Percentiles rank a stretch among this genome's conserved stretches.
Evolutionary conservation across 2,113 vertebrate species (phyloP).

Genomic region (Rattus rattus): DNA sequence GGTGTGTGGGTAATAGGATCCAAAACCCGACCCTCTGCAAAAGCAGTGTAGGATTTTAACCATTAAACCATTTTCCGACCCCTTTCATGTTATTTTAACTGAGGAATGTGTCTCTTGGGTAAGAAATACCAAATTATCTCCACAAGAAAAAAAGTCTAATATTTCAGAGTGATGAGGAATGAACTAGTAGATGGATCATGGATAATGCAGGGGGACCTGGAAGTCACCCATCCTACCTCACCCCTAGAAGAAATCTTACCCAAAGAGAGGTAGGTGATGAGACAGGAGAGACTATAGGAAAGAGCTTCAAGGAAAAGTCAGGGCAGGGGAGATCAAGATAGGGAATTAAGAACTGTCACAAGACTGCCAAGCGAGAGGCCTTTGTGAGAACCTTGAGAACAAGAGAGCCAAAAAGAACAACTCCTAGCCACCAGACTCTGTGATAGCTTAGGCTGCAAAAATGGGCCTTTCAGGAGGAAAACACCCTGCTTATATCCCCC

Average conservation of each 20-base stretch:
- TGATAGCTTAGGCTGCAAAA: not conserved
- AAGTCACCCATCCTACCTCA: not conserved
- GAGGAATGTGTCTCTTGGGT: not conserved
- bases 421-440: not conserved
- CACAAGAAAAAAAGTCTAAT: not conserved
- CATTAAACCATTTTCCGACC: not conserved
- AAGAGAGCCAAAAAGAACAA: not conserved
- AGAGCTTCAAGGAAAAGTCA: not conserved
- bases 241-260: slow-evolving; percentile 7
- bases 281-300: not conserved
- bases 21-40: not conserved
- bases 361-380: not conserved
- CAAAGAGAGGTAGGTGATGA: not conserved
- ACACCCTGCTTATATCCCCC: not conserved
- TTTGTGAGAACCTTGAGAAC: not conserved
- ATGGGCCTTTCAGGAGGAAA: not conserved
- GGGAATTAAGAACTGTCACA: not conserved
- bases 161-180: slow-evolving; percentile 11
- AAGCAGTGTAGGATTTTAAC: not conserved
- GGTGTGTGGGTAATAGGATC: not conserved
- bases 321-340: not conserved
- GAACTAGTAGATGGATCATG: not conserved
- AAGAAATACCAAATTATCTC: slow-evolving; percentile 19
- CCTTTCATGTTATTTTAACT: not conserved
- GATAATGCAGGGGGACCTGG: not conserved